Evolutionary conservation across 2,113 vertebrate species (phyloP), one percentile per base, ranked within the genome.

Genomic region (Lasiurus borealis): DNA sequence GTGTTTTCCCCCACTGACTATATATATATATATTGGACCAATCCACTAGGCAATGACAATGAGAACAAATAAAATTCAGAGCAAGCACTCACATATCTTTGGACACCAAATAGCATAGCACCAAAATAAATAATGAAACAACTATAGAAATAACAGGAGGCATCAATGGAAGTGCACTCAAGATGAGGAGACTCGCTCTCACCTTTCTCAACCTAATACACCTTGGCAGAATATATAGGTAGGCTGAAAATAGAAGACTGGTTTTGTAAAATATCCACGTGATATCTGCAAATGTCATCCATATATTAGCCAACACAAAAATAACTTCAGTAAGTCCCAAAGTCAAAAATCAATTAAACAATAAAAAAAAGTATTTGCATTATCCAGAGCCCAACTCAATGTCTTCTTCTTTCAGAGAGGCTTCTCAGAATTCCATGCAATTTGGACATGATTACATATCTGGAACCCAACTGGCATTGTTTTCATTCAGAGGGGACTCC

Each of bases 281-380:
- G 31, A 48, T 23, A 57, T 19, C n/a, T 86, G 44, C 19, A 89
- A 82, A 62, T 52, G 82, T 34, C 16, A 82, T 50, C 44, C 14
- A 14, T 44, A 77, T 52, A 54, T 36, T 48, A 86, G 4, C 14
- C 44, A 36, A 90, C 12, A 16, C 12, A 77, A 72, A 90, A 77
- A 88, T 62, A 90, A 68, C 48, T 57, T 75, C 44, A 69, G 23
- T 75, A 80, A 90, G 21, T 52, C 78, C 29, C 69, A 90, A 89
- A 88, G 34, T 90, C 50, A 92, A 80, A 86, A 72, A 73, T 71
- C 64, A 90, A 81, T 88, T 57, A 71, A 80, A 76, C 12, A 91
- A 83, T 71, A 76, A 80, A 76, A 36, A 72, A 34, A 31, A 25
- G 34, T 10, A 2, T 59, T 77, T 29, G 8, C 50, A 11, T 23